A percentile compares a stretch with the other conserved stretches of the same genome.
Conservation (phyloP, 2,797 vertebrate species). For the Buphagus erythrorhynchus region DNA sequence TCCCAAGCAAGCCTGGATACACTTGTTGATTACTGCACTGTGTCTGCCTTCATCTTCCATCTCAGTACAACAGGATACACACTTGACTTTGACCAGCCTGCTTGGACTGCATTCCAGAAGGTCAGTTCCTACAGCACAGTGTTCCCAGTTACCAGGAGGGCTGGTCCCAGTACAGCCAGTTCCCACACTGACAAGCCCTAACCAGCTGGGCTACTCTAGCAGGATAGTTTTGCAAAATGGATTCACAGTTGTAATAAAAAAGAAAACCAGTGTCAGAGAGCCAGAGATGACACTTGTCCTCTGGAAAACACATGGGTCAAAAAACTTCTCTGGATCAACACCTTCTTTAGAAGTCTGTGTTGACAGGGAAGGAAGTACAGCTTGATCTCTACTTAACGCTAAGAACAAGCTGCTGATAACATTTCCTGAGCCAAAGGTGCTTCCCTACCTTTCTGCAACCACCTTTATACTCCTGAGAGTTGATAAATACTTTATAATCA, state of each 20-base stretch:
- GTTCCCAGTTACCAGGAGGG: neutral
- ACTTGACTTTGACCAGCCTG: neutral
- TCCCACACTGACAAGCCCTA: neutral
- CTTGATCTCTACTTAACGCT: neutral
- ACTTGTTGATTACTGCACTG: constrained; percentile 37
- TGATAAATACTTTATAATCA: neutral
- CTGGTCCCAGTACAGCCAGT: neutral
- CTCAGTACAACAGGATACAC: constrained; percentile 23
- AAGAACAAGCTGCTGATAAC: neutral
- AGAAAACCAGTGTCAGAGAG: neutral
- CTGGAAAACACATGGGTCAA: neutral
- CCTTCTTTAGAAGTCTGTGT: neutral
- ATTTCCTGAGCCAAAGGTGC: neutral
- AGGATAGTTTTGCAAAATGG: neutral
- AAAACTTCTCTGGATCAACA: neutral
- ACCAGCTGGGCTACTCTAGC: neutral
- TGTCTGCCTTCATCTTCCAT: constrained; percentile 43
- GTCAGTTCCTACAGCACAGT: neutral
- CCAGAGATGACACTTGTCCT: neutral
- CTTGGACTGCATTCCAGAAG: constrained; percentile 39
- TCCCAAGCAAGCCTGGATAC: constrained; percentile 5
- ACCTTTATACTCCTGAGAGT: neutral
- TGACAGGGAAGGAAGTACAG: neutral
- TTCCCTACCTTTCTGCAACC: neutral
- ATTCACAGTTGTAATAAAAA: neutral